Conservation (phyloP, 2,888 invertebrate species). For the Papilio gigon region DNA sequence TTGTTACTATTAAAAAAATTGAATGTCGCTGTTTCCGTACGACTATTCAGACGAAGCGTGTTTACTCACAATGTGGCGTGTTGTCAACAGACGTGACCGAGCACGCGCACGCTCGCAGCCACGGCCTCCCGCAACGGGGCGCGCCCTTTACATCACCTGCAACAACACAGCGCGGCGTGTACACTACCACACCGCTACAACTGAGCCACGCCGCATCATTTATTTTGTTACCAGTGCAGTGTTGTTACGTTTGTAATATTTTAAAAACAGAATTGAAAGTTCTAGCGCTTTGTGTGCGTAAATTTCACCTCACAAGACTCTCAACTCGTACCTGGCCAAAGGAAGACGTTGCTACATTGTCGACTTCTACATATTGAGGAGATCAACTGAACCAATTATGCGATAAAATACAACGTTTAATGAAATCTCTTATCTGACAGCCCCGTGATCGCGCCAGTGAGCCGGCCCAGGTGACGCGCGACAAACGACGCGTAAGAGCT, state of each 20-base stretch:
- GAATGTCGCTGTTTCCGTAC: too few species aligned
- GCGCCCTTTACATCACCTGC: constrained; percentile 28
- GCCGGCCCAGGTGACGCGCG: too few species aligned
- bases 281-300: too few species aligned
- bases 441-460: too few species aligned
- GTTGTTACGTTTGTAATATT: not conserved
- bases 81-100: not conserved
- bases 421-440: not conserved
- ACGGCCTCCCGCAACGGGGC: constrained; percentile 10
- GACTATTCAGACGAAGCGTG: not conserved
- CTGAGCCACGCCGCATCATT: not conserved
- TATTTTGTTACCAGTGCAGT: not conserved
- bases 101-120: not conserved
- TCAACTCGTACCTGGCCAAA: not conserved
- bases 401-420: not conserved
- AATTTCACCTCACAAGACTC: not conserved
- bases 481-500: too few species aligned
- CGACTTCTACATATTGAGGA: not conserved
- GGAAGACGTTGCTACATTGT: not conserved
- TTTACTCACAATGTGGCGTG: constrained; percentile 13
- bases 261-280: too few species aligned
- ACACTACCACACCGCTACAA: constrained; percentile 16
- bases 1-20: too few species aligned
- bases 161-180: constrained; percentile 14
- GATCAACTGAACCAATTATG: not conserved